Base-by-base conservation (phyloP, 2,797 vertebrate species). In the Sebastes melanostomus region DNA sequence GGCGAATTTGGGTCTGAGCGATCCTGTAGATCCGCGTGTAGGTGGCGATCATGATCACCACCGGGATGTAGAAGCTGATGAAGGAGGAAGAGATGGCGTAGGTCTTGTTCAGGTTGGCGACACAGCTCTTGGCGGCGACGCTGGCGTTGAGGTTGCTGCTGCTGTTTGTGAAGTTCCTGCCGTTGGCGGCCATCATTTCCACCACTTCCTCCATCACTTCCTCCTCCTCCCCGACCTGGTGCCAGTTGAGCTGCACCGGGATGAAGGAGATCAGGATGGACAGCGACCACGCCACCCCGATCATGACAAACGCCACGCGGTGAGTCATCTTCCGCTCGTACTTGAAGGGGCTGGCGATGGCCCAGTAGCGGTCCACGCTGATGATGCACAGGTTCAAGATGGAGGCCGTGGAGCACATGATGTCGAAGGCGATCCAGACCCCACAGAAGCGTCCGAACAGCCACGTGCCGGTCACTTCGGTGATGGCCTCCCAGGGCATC, bases 51-150 rank as follows among this genome's bases (percentile, higher is more conserved):
- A 96, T 96, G 86, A 97, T 94, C 16, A 93, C 93, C 8, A 97
- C 95, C 0, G 97, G 96, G 85, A 97, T 96, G 90, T 96, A 97
- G 90, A 97, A 97, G 91, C 97, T 97, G 68, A 97, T 80, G 30
- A 97, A 89, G 0, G 95, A 96, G 0, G 96, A 97, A 1, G 95
- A 96, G 81, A 97, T 95, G 13, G 95, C 96, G 1, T 96, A 96
- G 13, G 94, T 95, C 58, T 92, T 86, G 92, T 92, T 95, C 59
- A 98, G 90, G 77, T 95, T 96, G 66, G 95, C 91, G 2, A 96
- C 95, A 0, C 96, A 97, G 72, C 92, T 95, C 27, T 89, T 65
- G 59, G 78, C 4, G 1, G 3, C 84, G 3, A 83, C 29, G 22
- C 78, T 86, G 55, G 72, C 25, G 25, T 75, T 90, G n/a, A 10